These are phyloP conservation scores for Pipistrellus pipistrellus DNA, from an alignment of 2,797 vertebrate genomes.

Conservation along the genomic window DNA sequence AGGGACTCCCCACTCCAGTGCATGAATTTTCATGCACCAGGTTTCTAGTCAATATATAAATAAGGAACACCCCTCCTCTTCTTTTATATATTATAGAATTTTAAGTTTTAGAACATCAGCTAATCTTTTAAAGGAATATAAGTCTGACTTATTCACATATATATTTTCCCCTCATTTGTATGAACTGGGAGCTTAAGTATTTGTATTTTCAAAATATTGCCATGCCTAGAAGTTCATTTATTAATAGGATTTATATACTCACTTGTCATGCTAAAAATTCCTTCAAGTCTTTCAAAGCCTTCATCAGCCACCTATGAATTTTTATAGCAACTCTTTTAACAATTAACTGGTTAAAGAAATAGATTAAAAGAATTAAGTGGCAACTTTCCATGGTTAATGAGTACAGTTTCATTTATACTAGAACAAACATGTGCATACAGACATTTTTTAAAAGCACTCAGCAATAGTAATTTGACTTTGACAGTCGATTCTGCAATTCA, in stretches of 20 bases:
- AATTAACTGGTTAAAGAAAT: conserved; percentile 52
- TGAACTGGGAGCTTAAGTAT: conserved; percentile 51
- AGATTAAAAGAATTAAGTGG: conserved; percentile 21
- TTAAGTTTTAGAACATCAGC: conserved; percentile 20
- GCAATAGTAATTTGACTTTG: neutral
- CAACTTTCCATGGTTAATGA: neutral
- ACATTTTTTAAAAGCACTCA: neutral
- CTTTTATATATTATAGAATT: conserved; percentile 24
- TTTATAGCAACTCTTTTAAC: conserved; percentile 58
- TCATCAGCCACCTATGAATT: conserved; percentile 8
- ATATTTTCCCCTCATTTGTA: conserved; percentile 23
- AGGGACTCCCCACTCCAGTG: too few species aligned
- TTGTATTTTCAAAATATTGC: conserved; percentile 36
- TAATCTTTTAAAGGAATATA: neutral
- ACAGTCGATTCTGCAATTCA: neutral
- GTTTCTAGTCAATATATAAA: neutral
- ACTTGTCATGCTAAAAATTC: conserved; percentile 13
- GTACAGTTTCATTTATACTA: conserved; percentile 29
- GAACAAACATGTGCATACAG: neutral
- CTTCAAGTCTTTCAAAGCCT: conserved; percentile 43
- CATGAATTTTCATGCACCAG: too few species aligned
- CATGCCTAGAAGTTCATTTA: conserved; percentile 52
- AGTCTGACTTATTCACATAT: conserved; percentile 19
- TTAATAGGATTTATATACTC: conserved; percentile 18
- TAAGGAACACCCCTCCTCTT: neutral